Base-by-base conservation (phyloP, 2,113 vertebrate species). In the Micromys minutus region DNA sequence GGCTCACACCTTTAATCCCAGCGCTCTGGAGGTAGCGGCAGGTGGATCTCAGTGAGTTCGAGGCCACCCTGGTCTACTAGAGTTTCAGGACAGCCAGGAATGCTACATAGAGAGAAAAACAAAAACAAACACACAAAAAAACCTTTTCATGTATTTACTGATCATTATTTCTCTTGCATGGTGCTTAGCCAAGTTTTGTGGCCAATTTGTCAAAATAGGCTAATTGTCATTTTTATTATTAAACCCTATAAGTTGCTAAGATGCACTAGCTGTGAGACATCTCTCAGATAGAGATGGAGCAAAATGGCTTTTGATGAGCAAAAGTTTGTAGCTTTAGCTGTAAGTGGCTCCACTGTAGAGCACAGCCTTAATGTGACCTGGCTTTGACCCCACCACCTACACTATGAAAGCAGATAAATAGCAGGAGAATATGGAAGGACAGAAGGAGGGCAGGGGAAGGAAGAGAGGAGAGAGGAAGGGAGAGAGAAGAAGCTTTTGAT, bases 161-260 rank as follows among this genome's bases (percentile, higher is more conserved):
- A 5, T 45, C 17, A 69, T 79, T 94, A 93, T 77, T 79, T 91
- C 63, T 69, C 89, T 95, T 92, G 45, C 76, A 17, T 93, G 77
- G 9, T 81, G 12, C 55, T 69, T 95, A 65, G 42, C 57, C 39
- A 94, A 85, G 50, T 0, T 83, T 77, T 84, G 83, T n/a, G 7
- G 36, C 22, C 29, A 79, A 7, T 74, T 63, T 87, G 74, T 94
- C 39, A 92, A 63, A 55, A 45, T 90, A 63, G 8, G 50, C 24
- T 57, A 15, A 74, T 77, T 86, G 67, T 84, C 61, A 91, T 91
- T 95, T n/a, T 94, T 90, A 83, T 80, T 90, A 72, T 24, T 67
- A 45, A 87, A 13, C 79, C 94, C 24, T 52, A 92, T 50, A 65
- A 92, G 71, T 55, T 93, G 80, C 50, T 88, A 81, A 71, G 34